Base-by-base conservation (phyloP, 2,113 vertebrate genomes). In the Dipodomys spectabilis region DNA sequence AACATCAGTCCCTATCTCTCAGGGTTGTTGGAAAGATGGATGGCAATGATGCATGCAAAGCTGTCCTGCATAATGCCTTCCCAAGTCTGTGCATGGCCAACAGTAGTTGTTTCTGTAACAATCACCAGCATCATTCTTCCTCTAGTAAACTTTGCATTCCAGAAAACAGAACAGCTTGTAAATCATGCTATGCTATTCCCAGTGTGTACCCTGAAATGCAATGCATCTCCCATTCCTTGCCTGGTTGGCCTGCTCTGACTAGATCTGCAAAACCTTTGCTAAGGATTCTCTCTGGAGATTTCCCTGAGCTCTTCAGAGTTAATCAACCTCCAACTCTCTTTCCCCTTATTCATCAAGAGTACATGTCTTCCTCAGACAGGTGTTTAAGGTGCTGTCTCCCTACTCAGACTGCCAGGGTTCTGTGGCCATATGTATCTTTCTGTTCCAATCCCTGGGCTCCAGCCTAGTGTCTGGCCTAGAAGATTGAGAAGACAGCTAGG, bases 261-360 rank as follows among this genome's bases (percentile, higher is more conserved):
- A 67, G 32, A 32, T 5, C 39, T 64, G 4, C 30, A 79, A 57
- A 94, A 71, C n/a, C 22, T 78, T 73, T 45, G 72, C n/a, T 1
- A 18, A 62, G 69, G 7, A 7, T 35, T 6, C n/a, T 86, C 68
- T 25, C 0, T 74, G 18, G 65, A 73, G 62, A n/a, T 3, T 27
- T 57, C 35, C 35, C 67, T n/a, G 19, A 82, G 68, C 27, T 39
- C n/a, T 75, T 30, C 11, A 30, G 69, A 82, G 32, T 7, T 69
- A 27, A 69, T 35, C n/a, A 27, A 5, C n/a, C 16, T 68, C 45
- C 65, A 57, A 39, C 19, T 13, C 2, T 6, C 2, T 27, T 74
- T 32, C 28, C 12, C 18, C 5, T 62, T 23, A 4, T 5, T 28
- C n/a, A 16, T 67, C 27, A 19, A 0, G 10, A 19, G 53, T 19